Evolutionary conservation across 1,140 invertebrate species (phyloP), one percentile per base, ranked within the genome.

Genomic region (Homalodisca vitripennis): DNA sequence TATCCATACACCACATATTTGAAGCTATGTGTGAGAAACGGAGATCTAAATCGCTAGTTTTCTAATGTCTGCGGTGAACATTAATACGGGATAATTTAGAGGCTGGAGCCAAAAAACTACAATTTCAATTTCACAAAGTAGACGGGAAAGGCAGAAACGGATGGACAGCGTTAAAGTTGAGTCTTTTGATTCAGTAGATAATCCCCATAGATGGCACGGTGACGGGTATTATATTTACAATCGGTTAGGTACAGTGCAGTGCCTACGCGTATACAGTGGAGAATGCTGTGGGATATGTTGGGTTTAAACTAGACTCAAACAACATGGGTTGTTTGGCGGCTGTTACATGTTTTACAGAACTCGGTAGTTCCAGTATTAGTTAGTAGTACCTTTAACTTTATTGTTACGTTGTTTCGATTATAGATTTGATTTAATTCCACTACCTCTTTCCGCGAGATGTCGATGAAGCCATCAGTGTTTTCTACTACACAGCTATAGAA

Each of bases 81-180:
- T 10, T 14, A 20, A 63, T 32, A 32, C 20, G 34, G 34, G 22
- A n/a, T 26, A 20, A 6, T n/a, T n/a, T 27, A 32, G 34, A 32
- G 30, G 10, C n/a, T 32, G 34, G n/a, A n/a, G n/a, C n/a, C 31
- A n/a, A n/a, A 14, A 22, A 14, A 32, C 6, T 14, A 63, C n/a
- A 32, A 29, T 29, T 32, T 3, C 6, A 63, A 32, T 63, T 32
- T 63, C 60, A 63, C 60, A 63, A 32, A 31, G n/a, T n/a, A 63
- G n/a, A 63, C 55, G 60, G 60, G 60, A 63, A 63, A 63, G 60
- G 60, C 60, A 63, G 29, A 29, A 63, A 31, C 31, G 27, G 20
- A 32, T n/a, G n/a, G 20, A 32, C 20, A n/a, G 17, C 17, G n/a
- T 63, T n/a, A n/a, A 14, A 63, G n/a, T 14, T 32, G 30, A 31